Evolutionary conservation across 2,888 invertebrate species (phyloP).

Genomic region (Dusona sp.): DNA sequence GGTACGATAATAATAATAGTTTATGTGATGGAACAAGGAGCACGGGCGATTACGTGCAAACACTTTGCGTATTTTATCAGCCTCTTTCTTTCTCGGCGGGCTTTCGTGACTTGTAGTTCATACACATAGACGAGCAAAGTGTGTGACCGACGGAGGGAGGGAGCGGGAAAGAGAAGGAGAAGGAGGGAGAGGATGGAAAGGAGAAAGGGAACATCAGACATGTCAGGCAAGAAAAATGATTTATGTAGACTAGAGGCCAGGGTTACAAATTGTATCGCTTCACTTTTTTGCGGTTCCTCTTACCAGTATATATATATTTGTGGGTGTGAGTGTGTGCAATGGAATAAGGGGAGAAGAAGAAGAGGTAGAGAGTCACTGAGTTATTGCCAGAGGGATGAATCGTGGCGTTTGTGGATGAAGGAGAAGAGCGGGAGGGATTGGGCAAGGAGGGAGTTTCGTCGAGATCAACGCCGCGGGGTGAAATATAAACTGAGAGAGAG

Average conservation of each 20-base stretch:
- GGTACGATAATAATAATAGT: slow-evolving; percentile 28
- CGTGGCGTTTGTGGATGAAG: slow-evolving; percentile 64
- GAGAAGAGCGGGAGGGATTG: slow-evolving; percentile 4
- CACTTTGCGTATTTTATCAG: slow-evolving; percentile 45
- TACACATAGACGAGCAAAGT: not conserved
- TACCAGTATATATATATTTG: slow-evolving; percentile 62
- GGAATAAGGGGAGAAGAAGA: slow-evolving; percentile 13
- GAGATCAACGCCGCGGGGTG: slow-evolving; percentile 25
- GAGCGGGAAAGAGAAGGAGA: not conserved
- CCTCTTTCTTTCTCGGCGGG: not conserved
- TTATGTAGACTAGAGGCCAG: slow-evolving; percentile 78
- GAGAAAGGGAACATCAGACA: slow-evolving; percentile 20
- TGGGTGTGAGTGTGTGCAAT: not conserved
- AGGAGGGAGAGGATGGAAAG: not conserved
- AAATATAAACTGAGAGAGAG: slow-evolving; percentile 6
- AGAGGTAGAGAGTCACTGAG: slow-evolving; percentile 75
- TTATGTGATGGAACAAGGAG: slow-evolving; percentile 3
- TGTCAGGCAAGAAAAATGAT: slow-evolving; percentile 75
- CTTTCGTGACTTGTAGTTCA: slow-evolving; percentile 28
- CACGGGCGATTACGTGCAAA: slow-evolving; percentile 49
- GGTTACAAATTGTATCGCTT: slow-evolving; percentile 82
- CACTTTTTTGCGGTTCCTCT: slow-evolving; percentile 76
- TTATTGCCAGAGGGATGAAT: slow-evolving; percentile 77
- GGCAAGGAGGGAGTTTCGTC: slow-evolving; percentile 6
- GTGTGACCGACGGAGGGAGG: not conserved